Evolutionary conservation across 2,888 invertebrate species (phyloP), one percentile per base, ranked within the genome.

Genomic region (Operophtera brumata): DNA sequence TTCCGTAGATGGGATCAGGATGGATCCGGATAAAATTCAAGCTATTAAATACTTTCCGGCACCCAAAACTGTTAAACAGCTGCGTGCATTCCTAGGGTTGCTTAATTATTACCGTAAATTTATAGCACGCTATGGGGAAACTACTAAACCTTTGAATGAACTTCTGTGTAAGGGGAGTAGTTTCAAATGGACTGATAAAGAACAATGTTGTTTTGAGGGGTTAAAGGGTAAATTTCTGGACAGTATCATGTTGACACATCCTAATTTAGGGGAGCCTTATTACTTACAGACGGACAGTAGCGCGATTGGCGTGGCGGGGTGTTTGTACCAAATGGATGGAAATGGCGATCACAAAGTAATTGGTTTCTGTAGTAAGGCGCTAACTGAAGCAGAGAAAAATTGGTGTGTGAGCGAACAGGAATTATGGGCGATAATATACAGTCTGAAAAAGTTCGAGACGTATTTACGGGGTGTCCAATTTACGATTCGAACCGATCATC

Each of bases 331-430:
- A n/a, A n/a, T n/a, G n/a, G n/a, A n/a, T n/a, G n/a, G n/a, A n/a
- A n/a, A n/a, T n/a, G n/a, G n/a, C n/a, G n/a, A n/a, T n/a, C n/a
- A n/a, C n/a, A n/a, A n/a, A n/a, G n/a, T n/a, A n/a, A n/a, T n/a
- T n/a, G n/a, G n/a, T n/a, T n/a, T n/a, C n/a, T n/a, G n/a, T n/a
- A n/a, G n/a, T n/a, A n/a, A 47, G 14, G 37, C 10, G 4, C 39
- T 47, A 1, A 14, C 39, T 3, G 30, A 13, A 3, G 30, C 41
- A 2, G 41, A 47, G 34, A 40, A 11, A n/a, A 40, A 26, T 3
- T 47, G 47, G 41, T 41, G 40, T 41, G 41, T 41, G 2, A 11
- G 25, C 1, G 41, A 47, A 30, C 47, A 47, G 34, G 47, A 47
- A 25, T 1, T 47, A 12, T 47, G 32, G 32, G 41, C 47, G 1